These are phyloP conservation scores for Coleophora deauratella DNA, from an alignment of 2,888 invertebrate genomes.

Conservation along the genomic window DNA sequence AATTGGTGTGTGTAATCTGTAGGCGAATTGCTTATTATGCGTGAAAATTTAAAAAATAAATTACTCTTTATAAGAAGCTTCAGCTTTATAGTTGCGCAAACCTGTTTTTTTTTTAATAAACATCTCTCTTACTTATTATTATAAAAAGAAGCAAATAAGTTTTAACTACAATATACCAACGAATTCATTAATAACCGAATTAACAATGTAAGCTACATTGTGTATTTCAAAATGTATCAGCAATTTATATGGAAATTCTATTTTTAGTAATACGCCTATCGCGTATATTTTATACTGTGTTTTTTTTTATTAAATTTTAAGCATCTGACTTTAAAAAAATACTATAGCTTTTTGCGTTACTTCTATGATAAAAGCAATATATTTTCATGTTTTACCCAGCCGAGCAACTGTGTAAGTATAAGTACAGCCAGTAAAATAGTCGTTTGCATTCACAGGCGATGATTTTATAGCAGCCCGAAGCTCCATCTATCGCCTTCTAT, in stretches of 20 bases:
- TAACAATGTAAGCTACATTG: neutral
- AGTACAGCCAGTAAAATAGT: slow-evolving; percentile 34
- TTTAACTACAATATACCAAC: too few species aligned
- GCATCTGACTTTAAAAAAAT: too few species aligned
- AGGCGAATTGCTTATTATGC: neutral
- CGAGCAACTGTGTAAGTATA: slow-evolving; percentile 18
- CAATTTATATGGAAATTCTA: slow-evolving; percentile 7
- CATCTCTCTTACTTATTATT: neutral
- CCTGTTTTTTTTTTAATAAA: too few species aligned
- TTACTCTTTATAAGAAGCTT: too few species aligned
- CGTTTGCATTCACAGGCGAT: slow-evolving; percentile 41
- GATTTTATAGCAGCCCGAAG: slow-evolving; percentile 43
- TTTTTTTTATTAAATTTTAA: too few species aligned
- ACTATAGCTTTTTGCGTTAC: neutral
- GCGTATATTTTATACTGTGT: neutral
- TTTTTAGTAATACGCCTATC: neutral
- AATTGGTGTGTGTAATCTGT: neutral
- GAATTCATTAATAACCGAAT: neutral
- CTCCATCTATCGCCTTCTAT: slow-evolving; percentile 41
- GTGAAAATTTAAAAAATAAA: neutral
- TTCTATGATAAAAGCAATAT: neutral
- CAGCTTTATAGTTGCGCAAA: too few species aligned
- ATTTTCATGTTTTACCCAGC: slow-evolving; percentile 1
- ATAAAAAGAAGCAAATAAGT: neutral
- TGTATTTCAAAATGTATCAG: slow-evolving; percentile 3